A percentile compares a stretch with the other conserved stretches of the same genome.
phyloP scores from a whole-genome alignment of 1,140 invertebrate genomes.

The Rhyacophila brunnea region DNA sequence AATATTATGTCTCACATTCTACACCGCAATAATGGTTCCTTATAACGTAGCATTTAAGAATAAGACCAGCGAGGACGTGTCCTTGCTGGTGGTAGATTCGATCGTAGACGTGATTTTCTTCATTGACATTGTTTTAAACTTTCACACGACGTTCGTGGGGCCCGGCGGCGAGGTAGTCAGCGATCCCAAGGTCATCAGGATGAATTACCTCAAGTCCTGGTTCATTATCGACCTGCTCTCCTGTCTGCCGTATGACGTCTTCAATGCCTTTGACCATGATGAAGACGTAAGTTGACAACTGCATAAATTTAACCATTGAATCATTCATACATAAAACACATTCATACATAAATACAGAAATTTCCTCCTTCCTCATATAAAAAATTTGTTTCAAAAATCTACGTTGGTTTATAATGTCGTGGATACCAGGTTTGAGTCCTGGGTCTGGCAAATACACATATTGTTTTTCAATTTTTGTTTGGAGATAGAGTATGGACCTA shows the following conservation, averaged over 20 bases:
- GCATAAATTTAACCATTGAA: too few relatives aligned
- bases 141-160: constrained; percentile 99
- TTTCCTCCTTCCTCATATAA: too few relatives aligned
- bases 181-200: constrained; percentile 94
- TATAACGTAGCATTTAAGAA: constrained; percentile 99
- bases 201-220: constrained; percentile 99
- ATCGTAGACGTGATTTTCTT: constrained; percentile 99
- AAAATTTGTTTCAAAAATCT: too few relatives aligned
- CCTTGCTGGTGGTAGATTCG: constrained; percentile 93
- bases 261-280: constrained; percentile 99
- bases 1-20: constrained; percentile 98
- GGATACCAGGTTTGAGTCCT: too few relatives aligned
- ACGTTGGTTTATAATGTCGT: too few relatives aligned
- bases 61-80: constrained; percentile 98
- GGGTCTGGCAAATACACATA: too few relatives aligned
- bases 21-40: constrained; percentile 99
- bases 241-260: constrained; percentile 99
- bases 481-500: too few relatives aligned
- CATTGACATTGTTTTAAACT: constrained; percentile 99
- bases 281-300: constrained; percentile 86
- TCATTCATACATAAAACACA: too few relatives aligned
- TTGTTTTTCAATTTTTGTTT: too few relatives aligned
- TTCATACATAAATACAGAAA: too few relatives aligned
- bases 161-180: constrained; percentile 97
- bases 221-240: constrained; percentile 99